Evolutionary conservation across 2,888 invertebrate genomes (phyloP).

Genomic region (Lepidocyrtoides sp.): DNA sequence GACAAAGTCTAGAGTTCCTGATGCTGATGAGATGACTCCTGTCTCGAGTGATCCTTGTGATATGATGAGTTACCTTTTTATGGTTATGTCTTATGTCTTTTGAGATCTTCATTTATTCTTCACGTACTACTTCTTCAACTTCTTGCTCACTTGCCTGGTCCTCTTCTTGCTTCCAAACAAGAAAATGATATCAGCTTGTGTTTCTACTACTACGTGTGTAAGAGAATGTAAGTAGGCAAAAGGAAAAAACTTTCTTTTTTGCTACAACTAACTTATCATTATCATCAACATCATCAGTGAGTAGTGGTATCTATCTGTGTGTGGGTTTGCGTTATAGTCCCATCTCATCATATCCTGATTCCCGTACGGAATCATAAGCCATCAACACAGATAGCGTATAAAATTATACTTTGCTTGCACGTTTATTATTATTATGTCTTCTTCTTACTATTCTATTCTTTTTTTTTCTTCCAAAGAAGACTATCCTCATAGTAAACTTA

Average conservation of each 20-base stretch:
- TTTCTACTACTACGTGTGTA: no score
- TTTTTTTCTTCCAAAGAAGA: no score
- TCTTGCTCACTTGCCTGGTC: not conserved
- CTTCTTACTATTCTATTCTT: no score
- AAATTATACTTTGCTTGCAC: slow-evolving; percentile 19
- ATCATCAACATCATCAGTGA: slow-evolving; percentile 58
- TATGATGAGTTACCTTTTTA: slow-evolving; percentile 75
- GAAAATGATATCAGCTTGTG: not conserved
- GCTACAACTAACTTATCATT: slow-evolving; percentile 70
- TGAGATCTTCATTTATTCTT: slow-evolving; percentile 29
- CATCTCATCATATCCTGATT: slow-evolving; percentile 60
- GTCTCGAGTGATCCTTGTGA: slow-evolving; percentile 58
- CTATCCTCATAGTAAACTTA: no score
- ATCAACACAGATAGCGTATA: slow-evolving; percentile 37
- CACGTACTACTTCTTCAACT: slow-evolving; percentile 28
- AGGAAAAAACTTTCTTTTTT: slow-evolving; percentile 27
- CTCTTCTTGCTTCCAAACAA: not conserved
- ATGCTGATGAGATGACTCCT: slow-evolving; percentile 36
- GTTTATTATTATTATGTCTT: not conserved
- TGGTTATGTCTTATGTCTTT: slow-evolving; percentile 65
- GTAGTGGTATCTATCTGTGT: no score
- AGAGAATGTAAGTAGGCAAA: not conserved
- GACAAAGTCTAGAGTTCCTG: slow-evolving; percentile 8
- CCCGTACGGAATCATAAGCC: slow-evolving; percentile 62
- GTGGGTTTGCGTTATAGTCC: no score